Evolutionary conservation across 2,113 vertebrate species (phyloP), one percentile per base, ranked within the genome.

Genomic region (Fregetta grallaria): DNA sequence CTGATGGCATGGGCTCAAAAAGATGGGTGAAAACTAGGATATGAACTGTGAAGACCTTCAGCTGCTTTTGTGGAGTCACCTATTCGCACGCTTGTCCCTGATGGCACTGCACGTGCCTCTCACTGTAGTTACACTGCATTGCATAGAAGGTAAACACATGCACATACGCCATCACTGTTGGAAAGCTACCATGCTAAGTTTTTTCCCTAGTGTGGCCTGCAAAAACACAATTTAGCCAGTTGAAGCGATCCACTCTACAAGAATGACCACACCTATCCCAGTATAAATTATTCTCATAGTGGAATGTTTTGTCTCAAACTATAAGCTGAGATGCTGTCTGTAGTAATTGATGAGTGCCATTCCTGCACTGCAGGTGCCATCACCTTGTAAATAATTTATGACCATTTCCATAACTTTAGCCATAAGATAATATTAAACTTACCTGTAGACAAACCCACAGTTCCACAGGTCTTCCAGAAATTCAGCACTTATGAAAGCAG

Each of bases 81-180:
- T 66, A 67, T 13, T n/a, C 1, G 0, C 34, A 23, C 0, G 0
- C 34, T 72, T 0, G 0, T 5, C 27, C 49, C 30, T 9, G 30
- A 29, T 26, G 34, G 18, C 50, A 25, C 40, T 18, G 30, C 23
- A 17, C 4, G 4, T 3, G 8, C 22, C 29, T 63, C n/a, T 52
- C 3, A 4, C n/a, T 49, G 67, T 5, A 25, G 15, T 62, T 27
- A 16, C 34, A 10, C 15, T 58, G 36, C 29, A 5, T 16, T 62
- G 17, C 58, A 29, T 32, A 62, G 55, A 16, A 53, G 29, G n/a
- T n/a, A 36, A 30, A 45, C 7, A 10, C 16, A 6, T 26, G 19
- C 47, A 58, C 15, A 19, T 30, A 8, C 1, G 1, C 29, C 10
- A 6, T n/a, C 72, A 9, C 32, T 0, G 1, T 1, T 1, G 3